phyloP scores from a whole-genome alignment of 2,888 invertebrate species.

The Hypolimnas misippus region DNA sequence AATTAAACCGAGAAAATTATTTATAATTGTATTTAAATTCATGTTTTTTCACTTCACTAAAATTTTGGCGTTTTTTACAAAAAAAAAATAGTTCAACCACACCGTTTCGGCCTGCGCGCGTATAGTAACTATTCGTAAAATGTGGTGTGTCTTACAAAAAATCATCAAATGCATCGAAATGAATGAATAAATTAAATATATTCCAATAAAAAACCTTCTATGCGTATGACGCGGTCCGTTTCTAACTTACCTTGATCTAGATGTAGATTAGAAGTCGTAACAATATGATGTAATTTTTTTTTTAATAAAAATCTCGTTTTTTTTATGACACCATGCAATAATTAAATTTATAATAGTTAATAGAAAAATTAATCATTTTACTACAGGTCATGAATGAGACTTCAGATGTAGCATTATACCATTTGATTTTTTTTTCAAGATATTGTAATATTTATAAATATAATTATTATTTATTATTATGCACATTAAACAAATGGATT shows the following conservation, averaged over 20 bases:
- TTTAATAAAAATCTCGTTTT: no score
- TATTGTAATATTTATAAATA: no score
- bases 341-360: no score
- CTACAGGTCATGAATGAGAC: no score
- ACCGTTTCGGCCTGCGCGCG: background rate
- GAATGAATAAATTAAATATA: background rate
- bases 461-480: no score
- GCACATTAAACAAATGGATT: no score
- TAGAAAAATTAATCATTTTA: no score
- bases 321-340: no score
- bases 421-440: no score
- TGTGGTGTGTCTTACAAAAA: no score
- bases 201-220: background rate
- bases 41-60: constrained; percentile 22
- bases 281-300: no score
- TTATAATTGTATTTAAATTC: constrained; percentile 52
- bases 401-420: no score
- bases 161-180: background rate
- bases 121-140: background rate
- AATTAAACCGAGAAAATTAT: constrained; percentile 54
- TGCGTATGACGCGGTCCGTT: background rate
- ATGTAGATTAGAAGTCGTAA: background rate
- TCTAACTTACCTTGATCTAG: background rate
- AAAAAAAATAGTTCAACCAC: background rate
- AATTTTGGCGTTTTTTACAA: background rate